Percentiles rank a stretch among this genome's conserved stretches.
phyloP scores from a whole-genome alignment of 2,888 invertebrate species.

The Lasioglossum calceatum region DNA sequence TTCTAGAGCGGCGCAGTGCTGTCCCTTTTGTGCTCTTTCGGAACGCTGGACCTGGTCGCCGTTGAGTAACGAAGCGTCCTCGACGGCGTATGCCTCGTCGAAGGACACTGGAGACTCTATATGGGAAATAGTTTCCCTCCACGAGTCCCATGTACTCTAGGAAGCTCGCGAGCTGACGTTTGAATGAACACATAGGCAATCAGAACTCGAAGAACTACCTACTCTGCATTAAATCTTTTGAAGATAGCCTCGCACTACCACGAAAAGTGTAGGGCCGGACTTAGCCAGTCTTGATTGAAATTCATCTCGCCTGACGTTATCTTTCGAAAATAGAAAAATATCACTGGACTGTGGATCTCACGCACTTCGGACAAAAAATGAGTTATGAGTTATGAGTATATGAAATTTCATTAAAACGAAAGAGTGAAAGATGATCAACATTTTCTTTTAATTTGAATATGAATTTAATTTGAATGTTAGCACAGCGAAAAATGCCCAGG shows the following conservation, averaged over 20 bases:
- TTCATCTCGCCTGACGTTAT: neutral
- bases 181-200: neutral
- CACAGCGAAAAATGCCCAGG: neutral
- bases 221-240: neutral
- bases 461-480: neutral
- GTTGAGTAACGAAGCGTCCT: constrained; percentile 31
- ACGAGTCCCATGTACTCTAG: constrained; percentile 3
- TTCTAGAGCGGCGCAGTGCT: constrained; percentile 30
- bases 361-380: neutral
- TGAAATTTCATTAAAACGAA: neutral
- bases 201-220: neutral
- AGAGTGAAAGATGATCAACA: neutral
- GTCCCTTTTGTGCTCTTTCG: constrained; percentile 14
- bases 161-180: constrained; percentile 3
- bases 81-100: constrained; percentile 10
- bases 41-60: constrained; percentile 35
- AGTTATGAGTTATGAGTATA: neutral
- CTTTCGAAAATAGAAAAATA: neutral
- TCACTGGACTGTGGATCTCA: neutral
- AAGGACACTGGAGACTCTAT: constrained; percentile 25
- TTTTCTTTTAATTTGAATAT: neutral
- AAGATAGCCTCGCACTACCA: neutral
- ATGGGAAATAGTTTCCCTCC: neutral
- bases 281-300: neutral
- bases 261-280: neutral